These are phyloP conservation scores for Hydrozoanthus gracilis DNA, from an alignment of 92 coral and sea anemone species.

Conservation along the genomic window DNA sequence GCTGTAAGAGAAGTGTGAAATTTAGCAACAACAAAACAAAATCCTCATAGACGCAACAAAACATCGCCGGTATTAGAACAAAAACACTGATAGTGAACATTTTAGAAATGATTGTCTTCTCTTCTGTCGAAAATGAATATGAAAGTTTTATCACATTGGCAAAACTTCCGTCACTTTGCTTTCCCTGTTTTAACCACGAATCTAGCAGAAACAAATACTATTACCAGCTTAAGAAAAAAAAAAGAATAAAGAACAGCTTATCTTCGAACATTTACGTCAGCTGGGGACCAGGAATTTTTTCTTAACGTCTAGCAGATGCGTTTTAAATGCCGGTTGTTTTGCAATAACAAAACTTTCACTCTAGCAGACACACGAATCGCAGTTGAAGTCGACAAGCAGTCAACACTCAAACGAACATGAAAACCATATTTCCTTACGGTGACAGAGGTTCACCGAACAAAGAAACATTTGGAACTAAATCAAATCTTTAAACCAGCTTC, in stretches of 20 bases:
- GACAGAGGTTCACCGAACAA: background rate
- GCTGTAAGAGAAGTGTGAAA: too few relatives aligned
- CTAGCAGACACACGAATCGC: too few relatives aligned
- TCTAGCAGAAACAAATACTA: too few relatives aligned
- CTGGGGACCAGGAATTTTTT: background rate
- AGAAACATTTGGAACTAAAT: slow-evolving; percentile 3
- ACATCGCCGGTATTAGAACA: too few relatives aligned
- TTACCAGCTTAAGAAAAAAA: background rate
- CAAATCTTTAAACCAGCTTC: slow-evolving; percentile 20
- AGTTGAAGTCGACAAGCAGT: background rate
- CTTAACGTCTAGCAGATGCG: background rate
- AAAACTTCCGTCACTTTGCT: too few relatives aligned
- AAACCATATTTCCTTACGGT: background rate
- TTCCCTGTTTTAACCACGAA: too few relatives aligned
- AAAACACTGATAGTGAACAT: too few relatives aligned
- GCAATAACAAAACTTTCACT: background rate
- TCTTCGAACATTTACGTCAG: background rate
- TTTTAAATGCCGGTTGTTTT: background rate
- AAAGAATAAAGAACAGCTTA: background rate
- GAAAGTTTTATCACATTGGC: too few relatives aligned
- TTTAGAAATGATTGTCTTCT: too few relatives aligned
- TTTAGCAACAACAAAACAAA: too few relatives aligned
- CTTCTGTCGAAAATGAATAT: too few relatives aligned
- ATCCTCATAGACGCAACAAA: too few relatives aligned
- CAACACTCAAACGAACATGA: background rate